phyloP scores from a whole-genome alignment of 2,113 vertebrate genomes.

The Seriola dumerili region DNA sequence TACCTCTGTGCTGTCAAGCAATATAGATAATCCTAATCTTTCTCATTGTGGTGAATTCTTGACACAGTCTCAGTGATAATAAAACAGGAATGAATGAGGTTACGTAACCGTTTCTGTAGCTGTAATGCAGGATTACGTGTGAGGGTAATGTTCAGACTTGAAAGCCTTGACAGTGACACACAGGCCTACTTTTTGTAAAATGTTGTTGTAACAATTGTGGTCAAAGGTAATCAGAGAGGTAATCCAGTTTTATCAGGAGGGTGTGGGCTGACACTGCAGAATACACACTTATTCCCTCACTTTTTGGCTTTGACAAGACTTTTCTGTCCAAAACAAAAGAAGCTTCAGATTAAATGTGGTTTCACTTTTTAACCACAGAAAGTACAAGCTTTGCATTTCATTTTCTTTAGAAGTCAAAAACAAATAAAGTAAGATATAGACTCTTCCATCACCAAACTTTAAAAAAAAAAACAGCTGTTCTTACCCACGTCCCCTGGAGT shows the following conservation, averaged over 20 bases:
- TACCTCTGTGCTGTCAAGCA: neutral
- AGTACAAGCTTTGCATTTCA: neutral
- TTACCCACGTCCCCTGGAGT: conserved; percentile 42
- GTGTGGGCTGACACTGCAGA: conserved; percentile 44
- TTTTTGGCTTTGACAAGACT: neutral
- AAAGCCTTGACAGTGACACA: neutral
- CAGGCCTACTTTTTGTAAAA: neutral
- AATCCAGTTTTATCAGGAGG: conserved; percentile 41
- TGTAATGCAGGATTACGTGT: neutral
- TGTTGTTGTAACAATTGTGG: neutral
- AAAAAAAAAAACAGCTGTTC: neutral
- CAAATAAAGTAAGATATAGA: neutral
- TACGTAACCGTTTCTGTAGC: conserved; percentile 7
- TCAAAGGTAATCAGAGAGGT: conserved; percentile 40
- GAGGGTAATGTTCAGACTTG: conserved; percentile 25
- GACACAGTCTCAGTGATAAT: neutral
- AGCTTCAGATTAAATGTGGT: neutral
- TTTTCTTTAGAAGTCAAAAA: neutral
- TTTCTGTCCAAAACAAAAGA: accelerated
- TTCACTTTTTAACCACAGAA: neutral
- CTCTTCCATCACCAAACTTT: neutral
- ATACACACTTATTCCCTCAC: conserved; percentile 9
- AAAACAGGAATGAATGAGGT: conserved; percentile 16
- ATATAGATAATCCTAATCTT: neutral
- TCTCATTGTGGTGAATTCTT: neutral